Base-by-base conservation (phyloP, 2,113 vertebrate genomes). In the Climacteris rufus region DNA sequence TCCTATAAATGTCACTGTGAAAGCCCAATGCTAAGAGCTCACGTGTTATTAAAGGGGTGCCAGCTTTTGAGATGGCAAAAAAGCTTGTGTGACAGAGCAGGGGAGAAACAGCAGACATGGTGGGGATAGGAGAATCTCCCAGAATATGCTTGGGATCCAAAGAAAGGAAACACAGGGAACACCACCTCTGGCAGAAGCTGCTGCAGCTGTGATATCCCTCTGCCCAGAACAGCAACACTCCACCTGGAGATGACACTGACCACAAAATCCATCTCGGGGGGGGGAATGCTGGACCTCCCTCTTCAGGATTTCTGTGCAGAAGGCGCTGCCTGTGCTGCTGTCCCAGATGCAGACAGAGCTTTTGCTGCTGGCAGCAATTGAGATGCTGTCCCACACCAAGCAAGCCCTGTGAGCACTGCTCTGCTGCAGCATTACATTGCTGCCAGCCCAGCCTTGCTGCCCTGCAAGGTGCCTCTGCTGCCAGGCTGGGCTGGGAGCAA, bases 401-500 rank as follows among this genome's bases (percentile, higher is more conserved):
- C 0, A 0, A 87, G 31, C 50, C 74, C 64, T 52, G 49, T 7
- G 42, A 19, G 2, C 0, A 0, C 10, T 47, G 61, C 37, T 42
- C 50, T 16, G 15, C 78, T 24, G 39, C 37, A 47, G 54, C 50
- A 3, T 3, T 12, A 3, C 19, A 9, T 0, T 0, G 0, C 52
- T 76, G 39, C 53, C 82, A 27, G 42, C 85, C 35, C 5, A 15
- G 78, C 78, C 39, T 23, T 1, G 1, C 49, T 2, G 4, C 64
- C 54, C 91, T 60, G 47, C 1, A 6, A 59, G 75, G 66, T 65
- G 59, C 54, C 90, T 63, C 78, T 2, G 11, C 44, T 0, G 0
- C 0, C 7, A 28, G 33, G 13, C 8, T 5, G 3, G 25, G 17
- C 74, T 56, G 7, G 7, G 64, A 93, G 30, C 50, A 92, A 40